These are phyloP conservation scores for Nasua narica DNA, from an alignment of 2,797 vertebrate species.

Conservation along the genomic window DNA sequence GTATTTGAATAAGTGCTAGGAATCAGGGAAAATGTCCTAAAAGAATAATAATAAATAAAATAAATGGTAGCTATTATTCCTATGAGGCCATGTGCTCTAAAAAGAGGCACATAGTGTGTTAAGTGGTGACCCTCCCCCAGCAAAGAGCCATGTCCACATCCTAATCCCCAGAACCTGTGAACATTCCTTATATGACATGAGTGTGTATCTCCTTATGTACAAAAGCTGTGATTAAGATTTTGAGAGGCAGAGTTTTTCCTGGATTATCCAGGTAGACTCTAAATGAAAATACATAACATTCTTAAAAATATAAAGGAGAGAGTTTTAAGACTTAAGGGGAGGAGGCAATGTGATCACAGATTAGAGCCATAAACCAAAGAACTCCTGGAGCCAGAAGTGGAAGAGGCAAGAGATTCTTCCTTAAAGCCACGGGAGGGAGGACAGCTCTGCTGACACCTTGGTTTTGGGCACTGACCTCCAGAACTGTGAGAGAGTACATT, in stretches of 20 bases:
- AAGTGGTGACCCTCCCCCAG: background rate
- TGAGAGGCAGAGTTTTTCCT: background rate
- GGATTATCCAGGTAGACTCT: background rate
- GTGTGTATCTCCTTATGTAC: background rate
- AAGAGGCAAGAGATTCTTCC: background rate
- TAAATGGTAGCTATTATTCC: background rate
- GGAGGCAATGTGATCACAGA: background rate
- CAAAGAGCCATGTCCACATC: background rate
- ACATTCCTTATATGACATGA: background rate
- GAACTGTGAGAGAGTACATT: background rate
- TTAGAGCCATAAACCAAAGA: background rate
- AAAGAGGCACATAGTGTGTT: background rate
- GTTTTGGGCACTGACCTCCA: background rate
- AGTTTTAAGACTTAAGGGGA: background rate
- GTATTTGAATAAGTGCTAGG: background rate
- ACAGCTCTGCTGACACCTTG: background rate
- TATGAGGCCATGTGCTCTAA: background rate
- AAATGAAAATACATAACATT: background rate
- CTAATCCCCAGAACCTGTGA: background rate
- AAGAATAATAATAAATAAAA: background rate
- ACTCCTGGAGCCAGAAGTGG: background rate
- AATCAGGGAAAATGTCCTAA: background rate
- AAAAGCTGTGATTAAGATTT: background rate
- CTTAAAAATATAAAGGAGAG: background rate
- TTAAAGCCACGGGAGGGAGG: background rate